Evolutionary conservation across 2,797 vertebrate genomes (phyloP).

Genomic region (Poeciliopsis presidionis): DNA sequence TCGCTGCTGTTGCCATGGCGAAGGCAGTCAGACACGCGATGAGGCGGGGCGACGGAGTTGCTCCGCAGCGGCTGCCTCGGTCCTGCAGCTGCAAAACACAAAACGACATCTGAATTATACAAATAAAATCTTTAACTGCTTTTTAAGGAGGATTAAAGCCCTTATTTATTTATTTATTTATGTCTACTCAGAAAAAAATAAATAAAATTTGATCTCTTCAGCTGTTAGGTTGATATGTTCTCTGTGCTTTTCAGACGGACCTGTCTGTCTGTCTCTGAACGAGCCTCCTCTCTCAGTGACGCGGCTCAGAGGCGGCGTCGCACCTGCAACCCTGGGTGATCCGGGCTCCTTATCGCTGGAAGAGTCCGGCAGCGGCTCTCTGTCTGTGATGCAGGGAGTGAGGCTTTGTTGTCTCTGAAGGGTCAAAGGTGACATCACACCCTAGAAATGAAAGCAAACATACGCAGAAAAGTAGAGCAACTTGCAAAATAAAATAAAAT

Average conservation of each 20-base stretch:
- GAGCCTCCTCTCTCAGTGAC: slow-evolving; percentile 67
- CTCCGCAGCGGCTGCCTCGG: slow-evolving; percentile 58
- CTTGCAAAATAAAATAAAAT: background rate
- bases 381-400: slow-evolving; percentile 78
- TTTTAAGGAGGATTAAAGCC: too few relatives aligned
- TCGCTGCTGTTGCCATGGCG: slow-evolving; percentile 86
- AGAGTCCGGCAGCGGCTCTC: slow-evolving; percentile 71
- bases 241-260: slow-evolving; percentile 14
- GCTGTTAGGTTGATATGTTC: background rate
- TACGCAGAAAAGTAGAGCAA: background rate
- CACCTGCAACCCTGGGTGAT: slow-evolving; percentile 65
- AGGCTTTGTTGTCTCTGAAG: slow-evolving; percentile 76
- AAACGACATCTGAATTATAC: background rate
- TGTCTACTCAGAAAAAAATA: too few relatives aligned
- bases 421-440: slow-evolving; percentile 66
- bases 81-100: slow-evolving; percentile 46
- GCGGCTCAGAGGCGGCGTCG: slow-evolving; percentile 50
- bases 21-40: slow-evolving; percentile 81
- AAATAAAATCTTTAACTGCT: background rate
- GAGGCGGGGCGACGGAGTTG: slow-evolving; percentile 59
- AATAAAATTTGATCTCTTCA: background rate
- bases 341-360: slow-evolving; percentile 72
- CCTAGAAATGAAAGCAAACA: slow-evolving; percentile 48
- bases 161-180: too few relatives aligned
- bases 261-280: slow-evolving; percentile 64